Percentiles rank a stretch among this genome's conserved stretches.
These are phyloP conservation scores for Galago senegalensis DNA, from an alignment of 2,797 vertebrate species.

Conservation along the genomic window DNA sequence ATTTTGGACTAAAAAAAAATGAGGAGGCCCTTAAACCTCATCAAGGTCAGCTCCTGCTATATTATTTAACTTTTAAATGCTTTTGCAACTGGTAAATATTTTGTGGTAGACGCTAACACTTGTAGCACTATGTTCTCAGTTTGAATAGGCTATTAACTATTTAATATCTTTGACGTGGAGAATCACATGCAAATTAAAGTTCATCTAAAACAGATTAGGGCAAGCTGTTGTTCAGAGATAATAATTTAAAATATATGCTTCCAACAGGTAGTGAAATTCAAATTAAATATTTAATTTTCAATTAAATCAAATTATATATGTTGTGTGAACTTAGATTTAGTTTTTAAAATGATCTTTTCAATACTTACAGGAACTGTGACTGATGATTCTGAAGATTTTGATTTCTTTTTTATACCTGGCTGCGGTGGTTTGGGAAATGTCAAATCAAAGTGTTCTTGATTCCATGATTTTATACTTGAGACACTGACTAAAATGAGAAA, in stretches of 20 bases:
- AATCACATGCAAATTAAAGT: not conserved
- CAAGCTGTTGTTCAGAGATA: not conserved
- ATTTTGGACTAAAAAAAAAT: not conserved
- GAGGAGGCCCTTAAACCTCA: not conserved
- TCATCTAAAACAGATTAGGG: not conserved
- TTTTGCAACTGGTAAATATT: conserved; percentile 38
- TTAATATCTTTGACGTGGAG: not conserved
- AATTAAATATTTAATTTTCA: not conserved
- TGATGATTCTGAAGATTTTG: conserved; percentile 63
- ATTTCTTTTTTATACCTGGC: conserved; percentile 71
- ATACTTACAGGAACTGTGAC: conserved; percentile 65
- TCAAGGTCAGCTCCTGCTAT: not conserved
- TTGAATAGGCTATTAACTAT: not conserved
- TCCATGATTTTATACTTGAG: conserved; percentile 10
- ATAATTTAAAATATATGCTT: not conserved
- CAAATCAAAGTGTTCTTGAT: conserved; percentile 59
- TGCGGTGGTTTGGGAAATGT: conserved; percentile 69
- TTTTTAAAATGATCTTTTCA: not conserved
- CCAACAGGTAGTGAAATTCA: not conserved
- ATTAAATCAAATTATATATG: not conserved
- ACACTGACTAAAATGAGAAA: conserved; percentile 62
- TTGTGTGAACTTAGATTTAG: not conserved
- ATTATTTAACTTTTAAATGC: conserved; percentile 47
- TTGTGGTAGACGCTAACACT: not conserved
- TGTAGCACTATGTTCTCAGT: not conserved